Evolutionary conservation across 1,140 invertebrate genomes (phyloP).

Genomic region (Piezodorus guildinii): DNA sequence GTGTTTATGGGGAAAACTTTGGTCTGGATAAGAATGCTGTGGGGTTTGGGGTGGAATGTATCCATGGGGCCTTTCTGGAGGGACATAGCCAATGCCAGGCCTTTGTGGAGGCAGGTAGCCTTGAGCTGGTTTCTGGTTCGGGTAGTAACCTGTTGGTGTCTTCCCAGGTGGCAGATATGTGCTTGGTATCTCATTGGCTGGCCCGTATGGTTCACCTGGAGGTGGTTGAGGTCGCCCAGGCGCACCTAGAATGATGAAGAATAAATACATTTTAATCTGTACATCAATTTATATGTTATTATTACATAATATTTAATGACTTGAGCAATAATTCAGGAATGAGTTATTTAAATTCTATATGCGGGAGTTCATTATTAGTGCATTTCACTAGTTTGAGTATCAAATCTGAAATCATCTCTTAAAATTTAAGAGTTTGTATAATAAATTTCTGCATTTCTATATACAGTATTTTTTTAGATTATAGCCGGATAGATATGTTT

Average conservation of each 20-base stretch:
- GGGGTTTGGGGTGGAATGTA: conserved; percentile 9
- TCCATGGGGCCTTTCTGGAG: background rate
- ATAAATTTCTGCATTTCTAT: too few relatives aligned
- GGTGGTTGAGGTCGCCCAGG: background rate
- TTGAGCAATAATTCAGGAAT: too few relatives aligned
- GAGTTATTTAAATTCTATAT: too few relatives aligned
- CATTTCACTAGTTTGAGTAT: too few relatives aligned
- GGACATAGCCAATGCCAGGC: background rate
- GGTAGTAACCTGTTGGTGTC: background rate
- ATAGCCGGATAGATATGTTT: too few relatives aligned
- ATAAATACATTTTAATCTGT: background rate
- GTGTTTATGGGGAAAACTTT: background rate
- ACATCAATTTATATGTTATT: too few relatives aligned
- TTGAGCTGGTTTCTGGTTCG: conserved; percentile 1
- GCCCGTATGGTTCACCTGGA: background rate
- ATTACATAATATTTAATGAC: too few relatives aligned
- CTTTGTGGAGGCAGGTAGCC: conserved; percentile 3
- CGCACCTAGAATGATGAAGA: background rate
- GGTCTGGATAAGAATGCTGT: background rate
- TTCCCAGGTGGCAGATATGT: conserved; percentile 16
- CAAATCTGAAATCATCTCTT: too few relatives aligned
- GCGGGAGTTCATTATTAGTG: too few relatives aligned
- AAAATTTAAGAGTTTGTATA: too few relatives aligned
- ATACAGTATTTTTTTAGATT: too few relatives aligned
- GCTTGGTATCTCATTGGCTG: conserved; percentile 10